Percentiles rank a stretch among this genome's conserved stretches.
Conservation (phyloP, 2,888 invertebrate species). For the Conops quadrifasciatus region DNA sequence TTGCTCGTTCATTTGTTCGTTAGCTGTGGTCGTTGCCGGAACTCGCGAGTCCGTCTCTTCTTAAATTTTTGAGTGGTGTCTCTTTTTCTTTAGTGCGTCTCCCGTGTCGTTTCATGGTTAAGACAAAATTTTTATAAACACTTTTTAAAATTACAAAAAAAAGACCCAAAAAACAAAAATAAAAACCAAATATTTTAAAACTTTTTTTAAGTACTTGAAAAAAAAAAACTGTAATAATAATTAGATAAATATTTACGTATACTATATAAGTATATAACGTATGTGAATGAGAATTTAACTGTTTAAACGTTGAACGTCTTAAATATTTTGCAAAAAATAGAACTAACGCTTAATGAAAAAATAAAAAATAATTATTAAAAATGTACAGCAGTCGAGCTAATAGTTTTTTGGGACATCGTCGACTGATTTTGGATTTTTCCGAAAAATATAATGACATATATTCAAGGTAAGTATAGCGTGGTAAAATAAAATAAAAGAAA, state of each 20-base stretch:
- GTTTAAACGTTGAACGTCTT: not conserved
- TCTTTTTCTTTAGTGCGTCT: slow-evolving; percentile 22
- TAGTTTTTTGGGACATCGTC: slow-evolving; percentile 60
- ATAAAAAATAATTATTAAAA: slow-evolving; percentile 2
- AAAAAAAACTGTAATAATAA: not conserved
- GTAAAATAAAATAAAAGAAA: not conserved
- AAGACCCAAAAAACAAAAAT: not conserved
- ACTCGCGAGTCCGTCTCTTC: slow-evolving; percentile 43
- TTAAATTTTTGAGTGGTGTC: slow-evolving; percentile 25
- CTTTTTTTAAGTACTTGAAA: not conserved
- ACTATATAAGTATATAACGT: too few relatives aligned
- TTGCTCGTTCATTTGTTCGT: slow-evolving; percentile 58
- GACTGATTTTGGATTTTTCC: slow-evolving; percentile 63
- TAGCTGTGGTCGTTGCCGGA: slow-evolving; percentile 53
- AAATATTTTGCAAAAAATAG: not conserved
- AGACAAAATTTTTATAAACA: slow-evolving; percentile 36
- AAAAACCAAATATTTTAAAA: not conserved
- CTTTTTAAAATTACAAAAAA: slow-evolving; percentile 32
- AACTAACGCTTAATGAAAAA: too few relatives aligned
- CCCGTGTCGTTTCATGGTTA: slow-evolving; percentile 30
- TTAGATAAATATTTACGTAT: too few relatives aligned
- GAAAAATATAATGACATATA: slow-evolving; percentile 59
- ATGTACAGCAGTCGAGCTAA: slow-evolving; percentile 57
- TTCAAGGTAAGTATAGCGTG: slow-evolving; percentile 61
- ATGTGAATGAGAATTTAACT: too few relatives aligned